Conservation (phyloP, 2,113 vertebrate genomes). For the Pygoscelis adeliae region DNA sequence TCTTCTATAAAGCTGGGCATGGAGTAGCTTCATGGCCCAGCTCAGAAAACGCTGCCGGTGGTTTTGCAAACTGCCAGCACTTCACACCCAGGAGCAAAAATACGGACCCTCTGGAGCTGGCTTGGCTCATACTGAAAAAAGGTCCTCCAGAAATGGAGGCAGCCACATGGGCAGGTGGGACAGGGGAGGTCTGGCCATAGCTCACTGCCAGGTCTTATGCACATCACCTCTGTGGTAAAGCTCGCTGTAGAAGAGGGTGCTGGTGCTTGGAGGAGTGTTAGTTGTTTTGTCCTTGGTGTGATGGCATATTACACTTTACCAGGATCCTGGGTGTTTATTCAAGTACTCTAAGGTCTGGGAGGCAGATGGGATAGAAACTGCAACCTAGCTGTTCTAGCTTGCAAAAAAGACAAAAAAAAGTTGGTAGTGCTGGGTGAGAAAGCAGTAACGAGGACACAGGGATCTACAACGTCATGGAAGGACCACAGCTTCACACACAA, state of each 20-base stretch:
- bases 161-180: background rate
- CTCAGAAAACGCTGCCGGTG: rapidly evolving
- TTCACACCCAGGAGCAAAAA: background rate
- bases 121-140: background rate
- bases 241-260: background rate
- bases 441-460: background rate
- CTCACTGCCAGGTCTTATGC: background rate
- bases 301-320: background rate
- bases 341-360: background rate
- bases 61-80: background rate
- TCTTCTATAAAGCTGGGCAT: background rate
- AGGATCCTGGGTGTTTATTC: background rate
- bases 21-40: background rate
- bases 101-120: background rate
- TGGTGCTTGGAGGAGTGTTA: background rate
- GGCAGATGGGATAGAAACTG: background rate
- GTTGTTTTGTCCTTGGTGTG: background rate
- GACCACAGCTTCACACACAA: background rate
- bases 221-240: background rate
- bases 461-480: background rate
- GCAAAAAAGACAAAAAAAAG: background rate
- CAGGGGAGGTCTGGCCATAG: background rate
- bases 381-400: background rate
- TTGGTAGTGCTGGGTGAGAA: background rate
- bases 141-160: background rate